Evolutionary conservation across 1,140 invertebrate species (phyloP), one percentile per base, ranked within the genome.

Genomic region (Prorops nasuta): DNA sequence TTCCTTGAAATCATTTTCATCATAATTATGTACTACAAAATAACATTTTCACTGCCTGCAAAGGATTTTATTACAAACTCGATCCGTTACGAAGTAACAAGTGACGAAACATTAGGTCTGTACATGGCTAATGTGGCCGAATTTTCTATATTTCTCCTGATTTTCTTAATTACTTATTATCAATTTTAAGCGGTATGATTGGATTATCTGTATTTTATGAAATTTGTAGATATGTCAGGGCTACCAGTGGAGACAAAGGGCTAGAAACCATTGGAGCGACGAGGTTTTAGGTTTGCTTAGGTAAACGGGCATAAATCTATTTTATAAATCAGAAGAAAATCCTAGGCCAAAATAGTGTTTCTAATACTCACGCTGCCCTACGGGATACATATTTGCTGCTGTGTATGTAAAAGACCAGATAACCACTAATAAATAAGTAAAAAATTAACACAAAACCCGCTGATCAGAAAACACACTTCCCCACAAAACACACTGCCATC

Each of bases 311-410:
- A 9, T 31, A 8, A 7, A 19, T 10, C 19, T 32, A 15, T 48
- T 56, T 48, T 43, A 14, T 1, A 40, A 18, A 28, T 28, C 10
- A 28, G 4, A 6, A 28, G 24, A 4, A 6, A 28, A 28, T 6
- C 10, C 24, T 6, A 28, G 24, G 22, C 4, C 16, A 36, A 3
- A 21, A 31, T 6, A 15, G 21, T 9, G n/a, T 17, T 20, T 21
- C 1, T 15, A 20, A 39, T 68, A 79, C 77, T 80, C 66, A 79
- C 77, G 68, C 63, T 79, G 77, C 57, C 77, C 78, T 70, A 79
- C 76, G 47, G 78, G 77, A 65, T 78, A 78, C 77, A 80, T 79
- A 59, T 66, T 75, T 47, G 61, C 61, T 54, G 56, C 51, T 49
- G 65, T 48, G 50, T 51, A 58, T 60, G 37, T 58, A 64, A 64